Evolutionary conservation across 2,113 vertebrate species (phyloP).

Genomic region (Barnardius zonarius): DNA sequence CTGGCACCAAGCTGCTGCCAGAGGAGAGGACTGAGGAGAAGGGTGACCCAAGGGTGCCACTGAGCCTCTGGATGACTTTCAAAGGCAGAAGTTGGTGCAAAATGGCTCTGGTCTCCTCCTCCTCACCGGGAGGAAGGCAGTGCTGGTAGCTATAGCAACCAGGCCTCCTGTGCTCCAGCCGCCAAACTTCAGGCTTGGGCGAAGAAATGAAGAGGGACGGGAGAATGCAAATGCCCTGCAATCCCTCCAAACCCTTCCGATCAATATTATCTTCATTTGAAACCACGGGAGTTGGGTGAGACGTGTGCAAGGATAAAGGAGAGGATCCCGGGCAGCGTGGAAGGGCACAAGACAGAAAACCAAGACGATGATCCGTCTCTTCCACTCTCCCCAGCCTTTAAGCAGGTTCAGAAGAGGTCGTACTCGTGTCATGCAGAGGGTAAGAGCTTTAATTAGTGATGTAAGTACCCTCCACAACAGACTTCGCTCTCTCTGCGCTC

Average conservation of each 20-base stretch:
- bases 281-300: not conserved
- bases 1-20: fast-evolving
- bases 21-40: not conserved
- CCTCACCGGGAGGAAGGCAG: not conserved
- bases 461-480: not conserved
- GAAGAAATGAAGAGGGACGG: not conserved
- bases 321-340: not conserved
- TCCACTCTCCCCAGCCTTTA: not conserved
- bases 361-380: not conserved
- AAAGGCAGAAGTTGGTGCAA: not conserved
- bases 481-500: not conserved
- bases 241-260: not conserved
- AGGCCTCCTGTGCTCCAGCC: not conserved
- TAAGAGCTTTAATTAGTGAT: not conserved
- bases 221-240: not conserved
- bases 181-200: not conserved
- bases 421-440: not conserved
- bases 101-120: not conserved
- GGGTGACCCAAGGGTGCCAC: not conserved
- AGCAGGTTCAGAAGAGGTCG: not conserved
- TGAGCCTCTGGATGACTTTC: not conserved
- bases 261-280: not conserved
- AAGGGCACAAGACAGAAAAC: not conserved
- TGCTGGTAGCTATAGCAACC: conserved; percentile 36
- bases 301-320: not conserved